These are phyloP conservation scores for Cathartes aura DNA, from an alignment of 2,113 vertebrate species.

Conservation along the genomic window DNA sequence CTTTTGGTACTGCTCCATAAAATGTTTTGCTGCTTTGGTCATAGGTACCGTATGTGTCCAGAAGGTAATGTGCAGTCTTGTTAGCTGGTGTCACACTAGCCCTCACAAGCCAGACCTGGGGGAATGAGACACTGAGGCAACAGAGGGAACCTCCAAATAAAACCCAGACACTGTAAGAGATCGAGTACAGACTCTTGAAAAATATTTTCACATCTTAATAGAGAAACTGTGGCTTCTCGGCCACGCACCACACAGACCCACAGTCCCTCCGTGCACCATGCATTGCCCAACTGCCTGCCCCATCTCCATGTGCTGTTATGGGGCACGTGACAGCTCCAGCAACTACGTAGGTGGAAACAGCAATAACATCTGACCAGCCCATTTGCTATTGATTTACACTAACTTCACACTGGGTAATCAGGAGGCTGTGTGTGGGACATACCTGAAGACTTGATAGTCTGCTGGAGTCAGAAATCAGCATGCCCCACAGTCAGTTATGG, in stretches of 20 bases:
- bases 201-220: background rate
- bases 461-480: background rate
- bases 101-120: background rate
- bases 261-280: background rate
- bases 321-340: background rate
- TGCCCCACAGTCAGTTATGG: background rate
- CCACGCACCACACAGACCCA: background rate
- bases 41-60: accelerated
- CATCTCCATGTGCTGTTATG: accelerated
- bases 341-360: background rate
- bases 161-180: background rate
- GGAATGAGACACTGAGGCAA: background rate
- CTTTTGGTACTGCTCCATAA: background rate
- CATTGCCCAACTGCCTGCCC: background rate
- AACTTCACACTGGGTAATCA: background rate
- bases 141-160: background rate
- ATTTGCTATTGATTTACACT: background rate
- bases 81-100: background rate
- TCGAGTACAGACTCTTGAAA: background rate
- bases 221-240: background rate
- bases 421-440: background rate
- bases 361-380: background rate
- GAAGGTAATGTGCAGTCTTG: background rate
- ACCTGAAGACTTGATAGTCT: background rate
- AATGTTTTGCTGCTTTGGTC: background rate